phyloP scores from a whole-genome alignment of 2,888 invertebrate genomes.

The Hirtodrosophila cameraria region DNA sequence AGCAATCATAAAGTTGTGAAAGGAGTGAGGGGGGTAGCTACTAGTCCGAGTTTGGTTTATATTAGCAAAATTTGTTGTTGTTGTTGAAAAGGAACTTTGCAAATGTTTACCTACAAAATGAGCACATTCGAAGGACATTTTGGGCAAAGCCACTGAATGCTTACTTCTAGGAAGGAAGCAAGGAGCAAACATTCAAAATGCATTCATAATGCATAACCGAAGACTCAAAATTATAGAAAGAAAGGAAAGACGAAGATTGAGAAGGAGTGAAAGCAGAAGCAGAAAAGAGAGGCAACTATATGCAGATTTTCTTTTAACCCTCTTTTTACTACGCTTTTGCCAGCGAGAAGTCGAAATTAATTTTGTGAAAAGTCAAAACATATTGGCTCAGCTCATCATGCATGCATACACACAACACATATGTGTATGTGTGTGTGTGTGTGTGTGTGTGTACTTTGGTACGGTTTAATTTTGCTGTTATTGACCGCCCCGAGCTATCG shows the following conservation, averaged over 20 bases:
- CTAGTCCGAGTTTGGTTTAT: background rate
- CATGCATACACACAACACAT: slow-evolving; percentile 19
- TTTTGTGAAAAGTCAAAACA: slow-evolving; percentile 67
- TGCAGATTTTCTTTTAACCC: slow-evolving; percentile 35
- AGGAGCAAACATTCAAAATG: slow-evolving; percentile 28
- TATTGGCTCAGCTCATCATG: slow-evolving; percentile 62
- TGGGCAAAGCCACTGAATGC: background rate
- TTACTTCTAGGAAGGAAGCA: background rate
- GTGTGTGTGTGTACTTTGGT: slow-evolving; percentile 67
- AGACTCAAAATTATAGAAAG: background rate
- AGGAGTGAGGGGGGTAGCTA: background rate
- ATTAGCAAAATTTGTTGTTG: background rate
- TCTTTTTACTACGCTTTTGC: background rate
- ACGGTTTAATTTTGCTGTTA: slow-evolving; percentile 77
- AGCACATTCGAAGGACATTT: slow-evolving; percentile 31
- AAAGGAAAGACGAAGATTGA: background rate
- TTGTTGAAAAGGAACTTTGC: slow-evolving; percentile 19
- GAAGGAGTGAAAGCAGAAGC: background rate
- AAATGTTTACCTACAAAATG: slow-evolving; percentile 44
- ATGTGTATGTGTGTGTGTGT: slow-evolving; percentile 21
- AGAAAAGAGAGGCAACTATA: slow-evolving; percentile 15
- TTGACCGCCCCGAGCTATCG: slow-evolving; percentile 68
- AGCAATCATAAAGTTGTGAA: too few relatives aligned
- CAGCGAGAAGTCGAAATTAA: slow-evolving; percentile 57
- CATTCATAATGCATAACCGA: slow-evolving; percentile 25